Evolutionary conservation across 2,113 vertebrate genomes (phyloP).

Genomic region (Trematocara variabile): DNA sequence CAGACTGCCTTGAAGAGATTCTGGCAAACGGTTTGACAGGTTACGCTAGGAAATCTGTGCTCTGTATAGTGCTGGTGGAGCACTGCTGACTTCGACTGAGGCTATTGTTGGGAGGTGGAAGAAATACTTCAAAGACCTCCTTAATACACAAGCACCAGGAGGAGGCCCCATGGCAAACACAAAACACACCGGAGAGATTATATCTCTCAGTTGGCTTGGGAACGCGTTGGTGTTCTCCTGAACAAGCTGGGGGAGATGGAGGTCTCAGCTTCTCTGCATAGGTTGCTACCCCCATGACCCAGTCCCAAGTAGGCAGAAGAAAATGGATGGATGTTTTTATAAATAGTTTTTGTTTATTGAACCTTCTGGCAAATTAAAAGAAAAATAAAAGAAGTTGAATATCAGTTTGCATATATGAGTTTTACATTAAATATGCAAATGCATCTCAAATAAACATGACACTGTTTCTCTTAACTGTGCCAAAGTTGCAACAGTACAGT

Average conservation of each 20-base stretch:
- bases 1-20: not conserved
- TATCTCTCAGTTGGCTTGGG: not conserved
- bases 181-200: not conserved
- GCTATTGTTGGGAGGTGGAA: not conserved
- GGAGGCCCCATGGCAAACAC: not conserved
- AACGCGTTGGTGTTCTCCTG: not conserved
- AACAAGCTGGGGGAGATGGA: not conserved
- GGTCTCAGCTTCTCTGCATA: not conserved
- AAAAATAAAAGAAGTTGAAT: not conserved
- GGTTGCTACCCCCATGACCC: not conserved
- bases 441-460: not conserved
- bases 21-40: not conserved
- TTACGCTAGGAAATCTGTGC: not conserved
- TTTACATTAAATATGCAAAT: not conserved
- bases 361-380: not conserved
- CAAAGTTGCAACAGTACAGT: not conserved
- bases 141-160: not conserved
- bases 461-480: not conserved
- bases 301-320: not conserved
- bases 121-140: not conserved
- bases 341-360: not conserved
- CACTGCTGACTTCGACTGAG: not conserved
- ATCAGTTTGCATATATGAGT: not conserved
- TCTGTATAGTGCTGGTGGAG: not conserved
- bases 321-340: accelerated